Evolutionary conservation across 1,140 invertebrate genomes (phyloP).

Genomic region (Chironomus striatipennis): DNA sequence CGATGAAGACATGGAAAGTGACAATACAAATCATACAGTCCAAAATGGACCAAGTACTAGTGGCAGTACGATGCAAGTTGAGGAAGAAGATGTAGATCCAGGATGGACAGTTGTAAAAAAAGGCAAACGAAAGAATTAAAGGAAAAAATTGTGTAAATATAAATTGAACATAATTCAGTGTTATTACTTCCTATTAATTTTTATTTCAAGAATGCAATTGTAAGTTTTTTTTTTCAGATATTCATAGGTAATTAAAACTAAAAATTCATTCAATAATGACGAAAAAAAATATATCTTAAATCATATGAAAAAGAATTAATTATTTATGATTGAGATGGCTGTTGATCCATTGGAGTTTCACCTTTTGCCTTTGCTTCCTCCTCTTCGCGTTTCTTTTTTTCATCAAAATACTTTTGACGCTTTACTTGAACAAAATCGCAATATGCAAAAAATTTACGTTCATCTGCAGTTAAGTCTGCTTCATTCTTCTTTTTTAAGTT

Average conservation of each 20-base stretch:
- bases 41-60: neutral
- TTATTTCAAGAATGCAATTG: neutral
- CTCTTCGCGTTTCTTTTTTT: neutral
- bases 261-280: neutral
- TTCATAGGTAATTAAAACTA: neutral
- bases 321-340: neutral
- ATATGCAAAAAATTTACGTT: neutral
- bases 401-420: neutral
- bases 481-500: neutral
- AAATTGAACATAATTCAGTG: neutral
- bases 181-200: neutral
- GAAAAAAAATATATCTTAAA: neutral
- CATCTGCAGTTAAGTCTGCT: neutral
- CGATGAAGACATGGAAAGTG: constrained; percentile 31
- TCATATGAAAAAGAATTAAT: neutral
- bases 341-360: neutral
- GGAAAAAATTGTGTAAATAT: neutral
- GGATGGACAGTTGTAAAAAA: constrained; percentile 50
- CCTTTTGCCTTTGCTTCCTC: neutral
- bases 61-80: constrained; percentile 29
- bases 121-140: constrained; percentile 37
- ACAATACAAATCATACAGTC: constrained; percentile 21
- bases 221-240: neutral
- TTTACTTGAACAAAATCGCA: neutral
- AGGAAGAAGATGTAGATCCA: constrained; percentile 46